Percentiles rank a stretch among this genome's conserved stretches.
These are phyloP conservation scores for Dryoscopus gambensis DNA, from an alignment of 2,113 vertebrate genomes.

Conservation along the genomic window DNA sequence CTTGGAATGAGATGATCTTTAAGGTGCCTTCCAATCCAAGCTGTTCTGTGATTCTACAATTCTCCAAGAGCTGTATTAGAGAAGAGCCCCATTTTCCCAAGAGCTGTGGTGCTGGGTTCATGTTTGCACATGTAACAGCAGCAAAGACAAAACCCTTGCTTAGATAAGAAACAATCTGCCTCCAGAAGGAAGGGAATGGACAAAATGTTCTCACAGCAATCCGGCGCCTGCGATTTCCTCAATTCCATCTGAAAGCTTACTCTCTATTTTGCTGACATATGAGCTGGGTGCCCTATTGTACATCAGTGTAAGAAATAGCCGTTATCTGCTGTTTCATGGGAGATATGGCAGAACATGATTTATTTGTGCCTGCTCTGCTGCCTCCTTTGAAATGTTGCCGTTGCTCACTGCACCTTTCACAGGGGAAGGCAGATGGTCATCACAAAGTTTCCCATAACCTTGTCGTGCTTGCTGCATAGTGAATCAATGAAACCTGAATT, in stretches of 20 bases:
- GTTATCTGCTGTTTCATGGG: constrained; percentile 25
- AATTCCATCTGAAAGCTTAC: not conserved
- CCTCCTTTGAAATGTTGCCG: not conserved
- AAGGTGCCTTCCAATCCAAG: not conserved
- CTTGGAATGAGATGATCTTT: not conserved
- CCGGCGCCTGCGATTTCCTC: not conserved
- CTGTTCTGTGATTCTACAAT: not conserved
- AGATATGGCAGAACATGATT: constrained; percentile 17
- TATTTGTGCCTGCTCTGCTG: constrained; percentile 25
- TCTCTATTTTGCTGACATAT: constrained; percentile 35
- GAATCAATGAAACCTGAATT: constrained; percentile 53
- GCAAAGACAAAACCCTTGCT: not conserved
- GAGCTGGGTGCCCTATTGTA: constrained; percentile 2
- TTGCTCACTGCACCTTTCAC: not conserved
- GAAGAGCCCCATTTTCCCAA: not conserved
- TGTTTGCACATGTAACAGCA: not conserved
- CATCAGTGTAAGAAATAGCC: constrained; percentile 28
- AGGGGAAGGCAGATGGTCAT: constrained; percentile 32
- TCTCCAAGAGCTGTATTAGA: not conserved
- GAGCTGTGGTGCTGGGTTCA: accelerated
- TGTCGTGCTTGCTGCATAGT: not conserved
- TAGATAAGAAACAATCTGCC: not conserved
- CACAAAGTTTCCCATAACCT: constrained; percentile 40
- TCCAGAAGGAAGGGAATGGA: not conserved
- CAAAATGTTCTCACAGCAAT: not conserved